Conservation (phyloP, 1,140 invertebrate genomes). For the Cydia fagiglandana region DNA sequence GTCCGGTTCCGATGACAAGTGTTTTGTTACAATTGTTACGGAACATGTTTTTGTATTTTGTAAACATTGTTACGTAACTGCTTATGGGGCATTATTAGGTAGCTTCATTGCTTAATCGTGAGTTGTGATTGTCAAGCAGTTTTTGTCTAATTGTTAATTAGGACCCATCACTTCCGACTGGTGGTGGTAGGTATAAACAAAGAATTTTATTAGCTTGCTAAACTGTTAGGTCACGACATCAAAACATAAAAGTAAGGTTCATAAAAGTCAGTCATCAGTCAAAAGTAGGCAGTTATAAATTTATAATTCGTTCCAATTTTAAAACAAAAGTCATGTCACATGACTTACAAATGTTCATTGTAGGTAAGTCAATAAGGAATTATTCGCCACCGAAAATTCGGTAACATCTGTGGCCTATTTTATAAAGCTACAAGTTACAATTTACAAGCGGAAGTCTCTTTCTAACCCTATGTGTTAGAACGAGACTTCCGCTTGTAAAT, state of each 20-base stretch:
- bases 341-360: too few relatives aligned
- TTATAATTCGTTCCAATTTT: too few relatives aligned
- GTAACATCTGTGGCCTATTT: too few relatives aligned
- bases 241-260: not conserved
- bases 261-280: not conserved
- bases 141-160: slow-evolving; percentile 11
- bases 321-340: too few relatives aligned
- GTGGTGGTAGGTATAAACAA: not conserved
- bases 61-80: slow-evolving; percentile 23
- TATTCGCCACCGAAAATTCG: too few relatives aligned
- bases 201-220: not conserved
- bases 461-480: too few relatives aligned
- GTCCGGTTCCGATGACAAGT: slow-evolving; percentile 41
- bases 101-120: slow-evolving; percentile 12
- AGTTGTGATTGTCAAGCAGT: not conserved
- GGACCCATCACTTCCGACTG: not conserved
- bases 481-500: too few relatives aligned
- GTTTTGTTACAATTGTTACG: not conserved
- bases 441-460: too few relatives aligned
- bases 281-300: too few relatives aligned
- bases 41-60: slow-evolving; percentile 20
- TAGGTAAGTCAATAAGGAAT: too few relatives aligned
- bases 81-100: slow-evolving; percentile 6
- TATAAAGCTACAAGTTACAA: too few relatives aligned
- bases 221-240: not conserved